Conservation (phyloP, 2,888 invertebrate species). For the Tenthredo scrophulariae region DNA sequence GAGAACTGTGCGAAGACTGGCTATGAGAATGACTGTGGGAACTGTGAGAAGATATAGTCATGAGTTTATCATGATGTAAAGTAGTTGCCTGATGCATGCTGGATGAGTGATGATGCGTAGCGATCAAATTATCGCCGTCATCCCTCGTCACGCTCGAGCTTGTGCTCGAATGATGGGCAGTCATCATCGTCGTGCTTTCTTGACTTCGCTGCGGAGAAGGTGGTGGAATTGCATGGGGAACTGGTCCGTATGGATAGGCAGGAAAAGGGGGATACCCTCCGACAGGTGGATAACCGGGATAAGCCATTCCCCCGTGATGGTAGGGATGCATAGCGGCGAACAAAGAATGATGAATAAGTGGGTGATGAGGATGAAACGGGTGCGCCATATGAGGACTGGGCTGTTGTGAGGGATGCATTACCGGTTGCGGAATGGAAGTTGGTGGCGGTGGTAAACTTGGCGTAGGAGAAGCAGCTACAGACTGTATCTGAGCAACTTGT, state of each 20-base stretch:
- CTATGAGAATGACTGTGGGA: constrained; percentile 72
- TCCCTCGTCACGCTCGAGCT: constrained; percentile 86
- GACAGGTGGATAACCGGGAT: constrained; percentile 77
- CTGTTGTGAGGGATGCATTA: constrained; percentile 88
- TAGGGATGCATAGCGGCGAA: constrained; percentile 87
- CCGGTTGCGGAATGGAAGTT: constrained; percentile 84
- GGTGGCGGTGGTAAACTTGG: constrained; percentile 82
- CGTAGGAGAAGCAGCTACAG: constrained; percentile 74
- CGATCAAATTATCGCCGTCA: constrained; percentile 78
- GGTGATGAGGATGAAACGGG: constrained; percentile 88
- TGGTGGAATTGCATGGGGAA: constrained; percentile 87
- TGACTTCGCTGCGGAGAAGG: constrained; percentile 79
- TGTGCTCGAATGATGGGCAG: constrained; percentile 84
- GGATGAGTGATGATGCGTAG: constrained; percentile 85
- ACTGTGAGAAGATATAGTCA: constrained; percentile 80
- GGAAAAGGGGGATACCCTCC: constrained; percentile 75
- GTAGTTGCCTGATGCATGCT: constrained; percentile 78
- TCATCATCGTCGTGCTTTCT: constrained; percentile 85
- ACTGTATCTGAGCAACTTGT: constrained; percentile 70
- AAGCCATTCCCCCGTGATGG: constrained; percentile 80
- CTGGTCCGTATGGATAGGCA: constrained; percentile 86
- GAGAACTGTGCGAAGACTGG: constrained; percentile 70
- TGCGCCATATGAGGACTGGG: constrained; percentile 84
- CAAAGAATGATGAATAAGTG: constrained; percentile 84
- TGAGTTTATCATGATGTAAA: constrained; percentile 84